Evolutionary conservation across 1,140 invertebrate species (phyloP).

Genomic region (Anastatus disparis): DNA sequence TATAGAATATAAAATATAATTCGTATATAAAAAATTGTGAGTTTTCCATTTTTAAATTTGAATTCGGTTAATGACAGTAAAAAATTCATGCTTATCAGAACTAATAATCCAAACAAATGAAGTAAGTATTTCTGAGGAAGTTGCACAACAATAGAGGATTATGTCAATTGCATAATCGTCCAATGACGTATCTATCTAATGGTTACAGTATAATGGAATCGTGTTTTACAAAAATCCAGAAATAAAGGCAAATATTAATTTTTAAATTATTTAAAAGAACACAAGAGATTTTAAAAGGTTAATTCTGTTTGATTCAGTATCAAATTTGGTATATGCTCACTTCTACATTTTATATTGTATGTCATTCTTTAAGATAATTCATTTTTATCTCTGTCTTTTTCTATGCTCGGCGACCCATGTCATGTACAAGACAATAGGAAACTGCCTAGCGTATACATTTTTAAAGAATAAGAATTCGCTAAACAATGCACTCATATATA

Average conservation of each 20-base stretch:
- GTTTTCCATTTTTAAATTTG: too few relatives aligned
- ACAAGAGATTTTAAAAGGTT: background rate
- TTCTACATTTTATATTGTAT: slow-evolving; percentile 23
- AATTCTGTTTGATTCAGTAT: slow-evolving; percentile 11
- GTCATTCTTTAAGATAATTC: background rate
- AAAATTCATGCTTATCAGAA: too few relatives aligned
- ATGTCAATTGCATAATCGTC: background rate
- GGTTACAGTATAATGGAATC: background rate
- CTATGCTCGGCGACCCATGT: slow-evolving; percentile 7
- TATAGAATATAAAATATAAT: too few relatives aligned
- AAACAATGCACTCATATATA: slow-evolving; percentile 18
- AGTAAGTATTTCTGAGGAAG: background rate
- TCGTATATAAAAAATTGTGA: too few relatives aligned
- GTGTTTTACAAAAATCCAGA: background rate
- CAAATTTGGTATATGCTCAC: slow-evolving; percentile 13
- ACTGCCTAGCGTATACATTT: slow-evolving; percentile 5
- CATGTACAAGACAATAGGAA: slow-evolving; percentile 7
- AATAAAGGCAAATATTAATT: background rate
- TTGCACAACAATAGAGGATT: background rate
- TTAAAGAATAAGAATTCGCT: background rate
- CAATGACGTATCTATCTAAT: background rate
- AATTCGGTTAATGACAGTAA: too few relatives aligned
- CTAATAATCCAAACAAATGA: too few relatives aligned
- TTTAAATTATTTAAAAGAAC: background rate
- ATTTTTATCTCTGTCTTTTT: slow-evolving; percentile 1